Percentiles rank a stretch among this genome's conserved stretches.
These are phyloP conservation scores for Gymnorhina tibicen DNA, from an alignment of 2,113 vertebrate genomes.

Conservation along the genomic window DNA sequence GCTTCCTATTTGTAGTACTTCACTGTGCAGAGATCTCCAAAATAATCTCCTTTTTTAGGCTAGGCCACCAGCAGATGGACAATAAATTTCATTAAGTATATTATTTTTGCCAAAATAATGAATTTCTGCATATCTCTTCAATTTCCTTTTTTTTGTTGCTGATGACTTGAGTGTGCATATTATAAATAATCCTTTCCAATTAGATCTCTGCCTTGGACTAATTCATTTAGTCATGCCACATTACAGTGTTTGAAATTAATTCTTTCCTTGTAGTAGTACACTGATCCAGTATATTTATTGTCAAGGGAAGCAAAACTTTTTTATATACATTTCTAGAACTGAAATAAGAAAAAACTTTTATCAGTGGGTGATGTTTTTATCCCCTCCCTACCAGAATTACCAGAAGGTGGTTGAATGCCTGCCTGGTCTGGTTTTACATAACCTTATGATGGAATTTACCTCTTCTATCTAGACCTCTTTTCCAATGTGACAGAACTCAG, in stretches of 20 bases:
- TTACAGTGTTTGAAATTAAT: not conserved
- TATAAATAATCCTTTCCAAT: not conserved
- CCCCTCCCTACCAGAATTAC: not conserved
- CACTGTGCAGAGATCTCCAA: not conserved
- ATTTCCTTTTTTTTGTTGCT: not conserved
- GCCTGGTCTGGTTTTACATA: not conserved
- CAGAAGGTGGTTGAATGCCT: not conserved
- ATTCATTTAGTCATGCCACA: not conserved
- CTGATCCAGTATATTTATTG: not conserved
- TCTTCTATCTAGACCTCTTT: not conserved
- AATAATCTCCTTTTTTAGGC: not conserved
- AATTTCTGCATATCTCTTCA: not conserved
- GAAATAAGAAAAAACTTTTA: not conserved
- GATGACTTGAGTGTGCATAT: not conserved
- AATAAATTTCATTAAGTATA: not conserved
- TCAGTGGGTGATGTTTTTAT: not conserved
- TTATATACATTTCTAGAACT: not conserved
- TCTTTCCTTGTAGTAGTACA: not conserved
- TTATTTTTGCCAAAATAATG: not conserved
- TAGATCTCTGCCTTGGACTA: not conserved
- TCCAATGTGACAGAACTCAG: fast-evolving
- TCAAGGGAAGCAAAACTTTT: not conserved
- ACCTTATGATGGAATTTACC: not conserved
- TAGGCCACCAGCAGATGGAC: not conserved
- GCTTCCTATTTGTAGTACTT: not conserved